Conservation (phyloP, 1,140 invertebrate genomes). For the Lepidurus couesii region DNA sequence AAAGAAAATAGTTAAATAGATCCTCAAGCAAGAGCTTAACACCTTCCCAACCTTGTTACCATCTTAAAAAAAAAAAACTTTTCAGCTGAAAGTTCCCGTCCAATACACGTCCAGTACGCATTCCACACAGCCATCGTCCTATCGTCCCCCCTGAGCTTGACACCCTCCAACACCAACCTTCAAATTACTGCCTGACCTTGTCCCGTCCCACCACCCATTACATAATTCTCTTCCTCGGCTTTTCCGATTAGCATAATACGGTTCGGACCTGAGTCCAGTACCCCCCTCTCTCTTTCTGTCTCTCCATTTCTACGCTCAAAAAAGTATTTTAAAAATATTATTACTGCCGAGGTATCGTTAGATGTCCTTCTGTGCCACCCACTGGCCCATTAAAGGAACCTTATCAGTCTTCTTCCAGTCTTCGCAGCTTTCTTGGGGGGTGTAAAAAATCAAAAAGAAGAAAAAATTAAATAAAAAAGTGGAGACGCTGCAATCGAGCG, state of each 20-base stretch:
- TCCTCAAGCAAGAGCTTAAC: no score
- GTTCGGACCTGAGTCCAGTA: background rate
- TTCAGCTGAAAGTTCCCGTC: no score
- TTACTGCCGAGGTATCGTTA: background rate
- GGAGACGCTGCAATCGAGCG: background rate
- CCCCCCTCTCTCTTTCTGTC: background rate
- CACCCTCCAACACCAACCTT: background rate
- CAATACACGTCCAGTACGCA: background rate
- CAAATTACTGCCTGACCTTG: conserved; percentile 5
- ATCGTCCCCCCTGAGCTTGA: background rate
- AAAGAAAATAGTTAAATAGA: no score
- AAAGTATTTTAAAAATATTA: conserved; percentile 18
- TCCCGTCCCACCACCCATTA: background rate
- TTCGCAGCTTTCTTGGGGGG: background rate
- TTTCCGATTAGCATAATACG: background rate
- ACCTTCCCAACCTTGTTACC: no score
- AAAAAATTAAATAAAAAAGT: conserved; percentile 1
- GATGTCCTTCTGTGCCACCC: background rate
- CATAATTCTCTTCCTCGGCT: background rate
- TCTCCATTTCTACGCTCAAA: background rate
- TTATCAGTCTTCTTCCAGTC: background rate
- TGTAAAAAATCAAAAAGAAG: background rate
- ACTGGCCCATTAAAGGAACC: background rate
- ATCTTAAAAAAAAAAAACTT: no score
- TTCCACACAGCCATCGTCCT: background rate